Conservation (phyloP, 2,888 invertebrate genomes). For the Drosophila cognata region DNA sequence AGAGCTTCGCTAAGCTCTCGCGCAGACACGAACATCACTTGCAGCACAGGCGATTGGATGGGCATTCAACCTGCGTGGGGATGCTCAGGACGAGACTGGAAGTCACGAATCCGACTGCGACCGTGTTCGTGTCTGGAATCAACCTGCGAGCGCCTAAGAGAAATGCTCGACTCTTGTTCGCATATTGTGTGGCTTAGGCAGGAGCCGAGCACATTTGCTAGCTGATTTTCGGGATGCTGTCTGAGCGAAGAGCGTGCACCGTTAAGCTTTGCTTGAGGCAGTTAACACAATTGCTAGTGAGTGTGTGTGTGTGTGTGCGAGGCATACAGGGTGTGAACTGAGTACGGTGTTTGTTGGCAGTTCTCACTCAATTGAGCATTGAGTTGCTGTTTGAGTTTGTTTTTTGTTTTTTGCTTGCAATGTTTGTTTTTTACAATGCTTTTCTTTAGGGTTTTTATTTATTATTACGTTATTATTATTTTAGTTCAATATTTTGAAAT, state of each 20-base stretch:
- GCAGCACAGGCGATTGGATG: slow-evolving; percentile 38
- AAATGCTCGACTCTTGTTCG: slow-evolving; percentile 23
- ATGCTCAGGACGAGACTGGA: slow-evolving; percentile 48
- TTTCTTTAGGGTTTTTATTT: not conserved
- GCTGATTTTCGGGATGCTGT: slow-evolving; percentile 44
- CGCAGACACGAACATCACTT: slow-evolving; percentile 35
- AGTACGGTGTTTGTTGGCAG: slow-evolving; percentile 3
- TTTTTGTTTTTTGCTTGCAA: not conserved
- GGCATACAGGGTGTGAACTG: slow-evolving; percentile 41
- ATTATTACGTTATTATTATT: not conserved
- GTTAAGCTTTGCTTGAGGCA: slow-evolving; percentile 59
- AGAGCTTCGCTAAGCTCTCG: slow-evolving; percentile 29
- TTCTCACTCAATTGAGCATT: slow-evolving; percentile 42
- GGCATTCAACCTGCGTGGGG: slow-evolving; percentile 34
- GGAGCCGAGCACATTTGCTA: slow-evolving; percentile 24
- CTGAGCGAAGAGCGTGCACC: slow-evolving; percentile 27
- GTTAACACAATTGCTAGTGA: slow-evolving; percentile 14
- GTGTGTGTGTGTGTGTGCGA: not conserved
- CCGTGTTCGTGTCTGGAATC: slow-evolving; percentile 42
- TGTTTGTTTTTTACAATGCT: not conserved
- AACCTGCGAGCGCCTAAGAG: slow-evolving; percentile 20
- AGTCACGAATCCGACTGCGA: slow-evolving; percentile 20
- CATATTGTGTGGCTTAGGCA: slow-evolving; percentile 39
- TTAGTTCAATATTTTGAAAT: not conserved
- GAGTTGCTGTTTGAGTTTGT: slow-evolving; percentile 26